phyloP scores from a whole-genome alignment of 2,888 invertebrate species.

The Drosophila yooni region DNA sequence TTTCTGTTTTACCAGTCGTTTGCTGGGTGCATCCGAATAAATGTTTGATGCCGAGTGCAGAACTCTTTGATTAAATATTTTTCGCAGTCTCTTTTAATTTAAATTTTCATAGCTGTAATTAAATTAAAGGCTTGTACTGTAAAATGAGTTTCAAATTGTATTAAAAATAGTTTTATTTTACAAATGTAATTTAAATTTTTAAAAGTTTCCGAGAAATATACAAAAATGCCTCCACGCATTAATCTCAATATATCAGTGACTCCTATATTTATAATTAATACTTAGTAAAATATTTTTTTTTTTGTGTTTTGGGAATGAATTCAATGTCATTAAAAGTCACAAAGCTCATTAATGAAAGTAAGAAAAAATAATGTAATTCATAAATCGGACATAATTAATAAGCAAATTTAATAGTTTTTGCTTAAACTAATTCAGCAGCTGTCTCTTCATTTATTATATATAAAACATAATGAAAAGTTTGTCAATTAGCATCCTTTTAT shows the following conservation, averaged over 20 bases:
- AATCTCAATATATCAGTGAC: not conserved
- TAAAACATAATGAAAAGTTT: slow-evolving; percentile 18
- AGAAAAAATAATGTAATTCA: not conserved
- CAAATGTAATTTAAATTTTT: not conserved
- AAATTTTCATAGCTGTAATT: not conserved
- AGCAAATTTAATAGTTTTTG: not conserved
- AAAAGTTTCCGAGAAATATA: not conserved
- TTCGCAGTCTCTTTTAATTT: slow-evolving; percentile 12
- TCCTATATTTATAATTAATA: not conserved
- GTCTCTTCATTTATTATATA: not conserved
- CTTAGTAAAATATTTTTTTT: not conserved
- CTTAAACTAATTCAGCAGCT: not conserved
- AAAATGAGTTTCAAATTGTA: not conserved
- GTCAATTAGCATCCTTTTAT: slow-evolving; percentile 34
- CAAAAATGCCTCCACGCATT: not conserved
- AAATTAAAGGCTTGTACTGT: not conserved
- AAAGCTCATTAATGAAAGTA: not conserved
- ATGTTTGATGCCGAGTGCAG: slow-evolving; percentile 24
- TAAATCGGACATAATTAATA: not conserved
- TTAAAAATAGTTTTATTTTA: not conserved
- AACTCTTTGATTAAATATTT: slow-evolving; percentile 31
- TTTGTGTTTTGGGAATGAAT: not conserved
- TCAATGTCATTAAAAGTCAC: not conserved
- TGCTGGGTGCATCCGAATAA: slow-evolving; percentile 10
- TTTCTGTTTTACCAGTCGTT: slow-evolving; percentile 10